Percentiles rank a stretch among this genome's conserved stretches.
Conservation (phyloP, 1,140 invertebrate genomes). For the Zelostemma sp. region DNA sequence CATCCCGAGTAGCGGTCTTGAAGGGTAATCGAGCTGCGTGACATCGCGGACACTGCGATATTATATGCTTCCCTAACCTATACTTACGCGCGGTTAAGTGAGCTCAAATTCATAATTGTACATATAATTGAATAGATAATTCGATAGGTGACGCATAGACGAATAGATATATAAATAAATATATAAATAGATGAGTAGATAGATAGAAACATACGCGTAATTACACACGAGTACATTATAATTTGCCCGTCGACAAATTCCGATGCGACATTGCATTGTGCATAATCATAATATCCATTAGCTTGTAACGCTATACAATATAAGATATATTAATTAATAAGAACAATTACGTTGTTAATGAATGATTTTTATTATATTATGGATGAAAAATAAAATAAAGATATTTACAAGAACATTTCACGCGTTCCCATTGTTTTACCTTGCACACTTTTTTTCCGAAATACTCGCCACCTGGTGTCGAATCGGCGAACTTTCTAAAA, state of each 20-base stretch:
- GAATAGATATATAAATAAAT: slow-evolving; percentile 49
- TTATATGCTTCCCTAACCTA: slow-evolving; percentile 64
- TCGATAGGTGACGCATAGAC: slow-evolving; percentile 28
- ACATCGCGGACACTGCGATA: slow-evolving; percentile 42
- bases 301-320: slow-evolving; percentile 63
- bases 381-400: slow-evolving; percentile 72
- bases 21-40: slow-evolving; percentile 23
- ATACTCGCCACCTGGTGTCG: not conserved
- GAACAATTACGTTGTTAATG: slow-evolving; percentile 72
- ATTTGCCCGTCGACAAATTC: slow-evolving; percentile 57
- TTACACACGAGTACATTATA: slow-evolving; percentile 45
- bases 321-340: slow-evolving; percentile 69
- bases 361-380: slow-evolving; percentile 73
- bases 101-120: slow-evolving; percentile 70
- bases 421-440: not conserved
- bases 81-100: slow-evolving; percentile 65
- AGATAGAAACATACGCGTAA: slow-evolving; percentile 57
- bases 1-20: not conserved
- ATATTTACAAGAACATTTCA: slow-evolving; percentile 68
- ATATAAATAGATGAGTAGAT: slow-evolving; percentile 42
- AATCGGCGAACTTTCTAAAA: too few species aligned
- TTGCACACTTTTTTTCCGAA: not conserved
- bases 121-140: slow-evolving; percentile 67
- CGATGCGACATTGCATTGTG: slow-evolving; percentile 67
- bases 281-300: slow-evolving; percentile 68